Evolutionary conservation across 1,140 invertebrate genomes (phyloP), one percentile per base, ranked within the genome.

Genomic region (Aleiodes sp.): DNA sequence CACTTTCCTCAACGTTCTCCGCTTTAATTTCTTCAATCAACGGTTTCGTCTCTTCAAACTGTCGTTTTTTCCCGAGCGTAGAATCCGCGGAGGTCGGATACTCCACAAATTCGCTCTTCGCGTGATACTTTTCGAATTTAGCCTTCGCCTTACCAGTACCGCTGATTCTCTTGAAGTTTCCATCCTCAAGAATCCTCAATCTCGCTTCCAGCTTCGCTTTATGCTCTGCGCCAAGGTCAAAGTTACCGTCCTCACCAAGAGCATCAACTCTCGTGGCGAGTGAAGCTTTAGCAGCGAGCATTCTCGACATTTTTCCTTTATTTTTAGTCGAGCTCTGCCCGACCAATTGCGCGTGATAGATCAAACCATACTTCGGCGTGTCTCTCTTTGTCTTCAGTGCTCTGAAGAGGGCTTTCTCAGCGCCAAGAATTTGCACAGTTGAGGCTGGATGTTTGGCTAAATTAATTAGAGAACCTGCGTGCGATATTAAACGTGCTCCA

Each of bases 361-460:
- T 98, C 2, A 99, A 87, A 89, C 98, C 98, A 86, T 99, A 99
- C 83, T 99, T 99, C 0, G 98, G 98, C 0, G 98, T 99, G 78
- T 99, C 96, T 77, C 97, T 96, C 79, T 97, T 98, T 0, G 96
- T 96, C 85, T 99, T 99, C 19, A 99, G 87, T 0, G 98, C 98
- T 75, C 97, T 87, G 85, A 99, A 99, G 0, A 99, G 84, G 2
- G 98, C 98, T 81, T 99, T 99, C 80, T 99, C 98, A 1, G 98
- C 98, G 66, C 97, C 97, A 31, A 99, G 90, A 79, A 99, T 99
- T 87, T 99, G 98, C 0, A 99, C 90, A 0, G 98, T 99, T 0
- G 98, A 99, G 2, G 98, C 96, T 4, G 98, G 98, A 87, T 98
- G 95, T 80, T 99, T 99, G 0, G 98, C 98, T 65, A 99, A 87